Percentiles rank a stretch among this genome's conserved stretches.
phyloP scores from a whole-genome alignment of 1,140 invertebrate species.

The Drosophila punjabiensis region DNA sequence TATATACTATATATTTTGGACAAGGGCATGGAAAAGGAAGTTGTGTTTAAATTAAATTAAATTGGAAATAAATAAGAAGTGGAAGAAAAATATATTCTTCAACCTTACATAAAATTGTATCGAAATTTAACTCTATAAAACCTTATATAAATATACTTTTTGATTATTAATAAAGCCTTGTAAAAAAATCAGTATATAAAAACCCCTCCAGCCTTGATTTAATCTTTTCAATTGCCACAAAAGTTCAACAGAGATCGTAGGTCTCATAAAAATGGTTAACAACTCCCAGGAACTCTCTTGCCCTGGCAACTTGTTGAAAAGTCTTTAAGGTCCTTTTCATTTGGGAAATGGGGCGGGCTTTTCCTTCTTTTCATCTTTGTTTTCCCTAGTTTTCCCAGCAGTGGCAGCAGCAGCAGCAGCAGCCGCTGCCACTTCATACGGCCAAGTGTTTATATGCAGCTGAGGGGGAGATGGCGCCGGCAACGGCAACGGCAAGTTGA shows the following conservation, averaged over 20 bases:
- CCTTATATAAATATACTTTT: neutral
- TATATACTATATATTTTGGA: too few relatives aligned
- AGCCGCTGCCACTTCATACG: conserved; percentile 51
- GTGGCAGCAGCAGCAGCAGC: conserved; percentile 39
- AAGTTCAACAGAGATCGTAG: conserved; percentile 19
- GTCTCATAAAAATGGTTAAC: conserved; percentile 20
- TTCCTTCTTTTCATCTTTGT: conserved; percentile 18
- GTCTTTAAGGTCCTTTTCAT: conserved; percentile 32
- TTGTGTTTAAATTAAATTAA: neutral
- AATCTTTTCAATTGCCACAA: neutral
- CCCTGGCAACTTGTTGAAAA: conserved; percentile 43
- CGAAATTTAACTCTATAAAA: neutral
- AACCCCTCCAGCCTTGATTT: neutral
- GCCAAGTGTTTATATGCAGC: conserved; percentile 42
- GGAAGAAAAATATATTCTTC: neutral
- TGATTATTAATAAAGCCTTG: neutral
- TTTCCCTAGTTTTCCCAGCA: conserved; percentile 18
- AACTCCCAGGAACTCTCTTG: conserved; percentile 3
- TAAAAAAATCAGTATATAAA: neutral
- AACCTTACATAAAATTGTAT: neutral
- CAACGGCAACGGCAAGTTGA: conserved; percentile 21
- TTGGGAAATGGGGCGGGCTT: neutral
- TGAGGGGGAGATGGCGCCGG: conserved; percentile 6
- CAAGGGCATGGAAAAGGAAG: neutral
- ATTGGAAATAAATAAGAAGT: neutral